A percentile compares a stretch with the other conserved stretches of the same genome.
These are phyloP conservation scores for Neocrepidodera transversa DNA, from an alignment of 2,888 invertebrate genomes.

Conservation along the genomic window DNA sequence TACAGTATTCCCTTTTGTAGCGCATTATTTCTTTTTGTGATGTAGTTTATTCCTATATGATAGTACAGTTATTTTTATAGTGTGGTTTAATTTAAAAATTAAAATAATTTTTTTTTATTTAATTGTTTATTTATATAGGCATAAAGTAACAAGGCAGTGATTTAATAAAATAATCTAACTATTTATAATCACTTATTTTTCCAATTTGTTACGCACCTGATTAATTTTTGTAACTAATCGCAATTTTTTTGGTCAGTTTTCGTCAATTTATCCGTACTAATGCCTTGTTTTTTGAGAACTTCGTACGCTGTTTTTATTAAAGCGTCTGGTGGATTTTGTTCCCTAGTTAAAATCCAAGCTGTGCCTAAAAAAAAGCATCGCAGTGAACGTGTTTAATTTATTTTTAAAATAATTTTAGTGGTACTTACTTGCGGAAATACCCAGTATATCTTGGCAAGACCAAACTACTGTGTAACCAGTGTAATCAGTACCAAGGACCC, in stretches of 20 bases:
- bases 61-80: too few relatives aligned
- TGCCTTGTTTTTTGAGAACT: conserved; percentile 64
- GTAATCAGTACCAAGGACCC: conserved; percentile 72
- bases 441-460: conserved; percentile 60
- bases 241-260: conserved; percentile 71
- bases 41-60: too few relatives aligned
- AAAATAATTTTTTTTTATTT: too few relatives aligned
- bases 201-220: too few relatives aligned
- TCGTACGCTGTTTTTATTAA: conserved; percentile 68
- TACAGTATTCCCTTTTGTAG: too few relatives aligned
- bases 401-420: conserved; percentile 52
- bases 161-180: too few relatives aligned
- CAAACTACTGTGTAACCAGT: conserved; percentile 68
- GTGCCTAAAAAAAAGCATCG: conserved; percentile 52
- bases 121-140: too few relatives aligned
- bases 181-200: too few relatives aligned
- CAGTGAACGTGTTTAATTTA: not conserved
- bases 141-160: too few relatives aligned
- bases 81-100: too few relatives aligned
- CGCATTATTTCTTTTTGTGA: too few relatives aligned
- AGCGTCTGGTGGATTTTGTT: conserved; percentile 64
- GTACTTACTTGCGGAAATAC: conserved; percentile 27
- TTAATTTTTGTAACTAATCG: too few relatives aligned
- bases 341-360: conserved; percentile 71
- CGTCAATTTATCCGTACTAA: conserved; percentile 66